Evolutionary conservation across 2,888 invertebrate species (phyloP), one percentile per base, ranked within the genome.

Genomic region (Volucella inflata): DNA sequence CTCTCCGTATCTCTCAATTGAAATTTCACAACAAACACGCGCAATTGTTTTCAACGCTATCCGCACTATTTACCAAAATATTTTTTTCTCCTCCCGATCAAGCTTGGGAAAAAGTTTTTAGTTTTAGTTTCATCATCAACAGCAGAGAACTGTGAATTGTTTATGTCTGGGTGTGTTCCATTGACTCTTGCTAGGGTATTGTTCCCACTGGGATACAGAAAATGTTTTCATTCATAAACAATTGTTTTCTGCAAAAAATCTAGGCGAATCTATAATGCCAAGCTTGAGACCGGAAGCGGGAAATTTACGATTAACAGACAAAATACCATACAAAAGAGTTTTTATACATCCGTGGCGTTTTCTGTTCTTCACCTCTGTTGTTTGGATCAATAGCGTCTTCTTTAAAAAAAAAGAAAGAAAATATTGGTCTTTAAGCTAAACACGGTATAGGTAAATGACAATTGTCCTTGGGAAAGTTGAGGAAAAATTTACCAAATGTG

Each of bases 1-100:
- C 77, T 44, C 57, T 21, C 50, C 16, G 30, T 30, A 30, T 30
- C 40, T 53, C 46, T 30, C 80, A 71, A 68, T 76, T 60, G 67
- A 70, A 74, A 60, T 74, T 59, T 14, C 48, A 50, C 75, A 67
- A 67, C 67, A 65, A 76, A 76, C 50, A 62, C 65, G 64, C 9
- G 76, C 76, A 72, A 85, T 85, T 85, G 85, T 85, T 81, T 85
- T 48, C 76, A 68, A 72, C 57, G 55, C 62, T 72, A 60, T 64
- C 46, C 46, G 76, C 60, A 72, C 80, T 81, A 80, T 85, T 80
- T 76, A 76, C 80, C 71, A 67, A 71, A 67, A 67, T 80, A 65
- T 48, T 38, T 67, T 48, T 57, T 21, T 40, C 16, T 17, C 4
- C 9, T 10, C 44, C 44, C 38, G 48, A 84, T 80, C 70, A 46